Evolutionary conservation across 2,113 vertebrate genomes (phyloP), one percentile per base, ranked within the genome.

Genomic region (Chrysochloris asiatica): DNA sequence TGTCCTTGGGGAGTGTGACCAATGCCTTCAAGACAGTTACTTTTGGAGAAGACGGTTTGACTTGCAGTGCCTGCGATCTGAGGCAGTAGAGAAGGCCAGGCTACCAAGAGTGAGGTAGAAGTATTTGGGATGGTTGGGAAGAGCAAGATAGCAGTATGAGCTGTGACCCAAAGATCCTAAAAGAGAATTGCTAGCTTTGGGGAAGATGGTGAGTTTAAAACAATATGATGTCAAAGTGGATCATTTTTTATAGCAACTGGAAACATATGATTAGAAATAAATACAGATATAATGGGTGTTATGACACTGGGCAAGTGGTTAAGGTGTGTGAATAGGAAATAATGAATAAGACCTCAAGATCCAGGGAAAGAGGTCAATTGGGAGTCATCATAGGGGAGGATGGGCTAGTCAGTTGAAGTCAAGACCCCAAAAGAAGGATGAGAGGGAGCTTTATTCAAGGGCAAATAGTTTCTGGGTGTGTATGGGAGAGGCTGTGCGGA

Each of bases 111-210:
- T 65, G 83, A 83, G 14, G 24, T 13, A 86, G 67, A 94, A 87
- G 47, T n/a, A 52, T 41, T 73, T 26, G 38, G 47, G 38, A 38
- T 36, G 16, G 28, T 88, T n/a, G 56, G 41, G 38, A 75, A 92
- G 45, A 13, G 26, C 45, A 91, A 50, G 45, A 33, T 71, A 59
- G 16, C 33, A 36, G 26, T 28, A 10, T 38, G 43, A n/a, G 56
- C 43, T 33, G 7, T 26, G 30, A 11, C 12, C 77, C 82, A 75
- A 0, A 28, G 38, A 26, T 52, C 17, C 81, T 69, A 43, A 72
- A 88, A 92, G 43, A 91, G 43, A 78, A 72, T 91, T 75, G 52
- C 17, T 71, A 52, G 84, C 48, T 80, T 83, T 67, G 69, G 78
- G 41, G 33, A 43, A 45, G 78, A 16, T 67, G 28, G 52, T 38